phyloP scores from a whole-genome alignment of 2,113 vertebrate genomes.

The Hoplias malabaricus region DNA sequence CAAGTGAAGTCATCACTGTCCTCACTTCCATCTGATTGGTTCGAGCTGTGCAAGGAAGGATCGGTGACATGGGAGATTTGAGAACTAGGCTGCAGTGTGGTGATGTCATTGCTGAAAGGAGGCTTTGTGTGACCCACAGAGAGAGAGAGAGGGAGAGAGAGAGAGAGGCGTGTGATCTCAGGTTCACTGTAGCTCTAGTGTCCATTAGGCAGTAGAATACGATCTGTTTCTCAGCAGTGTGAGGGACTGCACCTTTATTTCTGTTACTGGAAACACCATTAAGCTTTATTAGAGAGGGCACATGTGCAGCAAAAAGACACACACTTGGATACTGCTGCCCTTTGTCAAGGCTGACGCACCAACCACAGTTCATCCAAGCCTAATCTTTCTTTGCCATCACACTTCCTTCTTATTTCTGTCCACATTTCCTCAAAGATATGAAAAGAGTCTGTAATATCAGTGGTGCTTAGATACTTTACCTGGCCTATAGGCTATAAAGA shows the following conservation, averaged over 20 bases:
- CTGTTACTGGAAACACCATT: constrained; percentile 45
- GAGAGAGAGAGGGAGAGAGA: constrained; percentile 25
- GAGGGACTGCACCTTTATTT: constrained; percentile 32
- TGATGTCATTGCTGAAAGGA: constrained; percentile 50
- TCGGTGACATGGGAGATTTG: constrained; percentile 41
- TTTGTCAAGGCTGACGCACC: not conserved
- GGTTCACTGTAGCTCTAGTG: constrained; percentile 35
- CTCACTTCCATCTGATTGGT: constrained; percentile 29
- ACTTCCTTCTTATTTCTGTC: not conserved
- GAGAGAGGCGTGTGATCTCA: constrained; percentile 31
- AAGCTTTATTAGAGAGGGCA: constrained; percentile 40
- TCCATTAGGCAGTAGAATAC: constrained; percentile 50
- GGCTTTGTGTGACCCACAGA: constrained; percentile 42
- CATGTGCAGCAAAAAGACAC: constrained; percentile 7
- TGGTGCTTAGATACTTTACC: no score
- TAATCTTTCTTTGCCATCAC: not conserved
- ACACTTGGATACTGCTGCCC: not conserved
- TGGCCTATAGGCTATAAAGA: not conserved
- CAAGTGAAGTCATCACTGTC: constrained; percentile 25
- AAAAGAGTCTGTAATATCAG: not conserved
- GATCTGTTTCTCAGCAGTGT: constrained; percentile 44
- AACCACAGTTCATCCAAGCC: not conserved
- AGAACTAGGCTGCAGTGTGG: constrained; percentile 40
- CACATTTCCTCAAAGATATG: not conserved
- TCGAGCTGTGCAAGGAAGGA: constrained; percentile 16